Base-by-base conservation (phyloP, 53 echinoderm and acorn worm species). In the Arbacia lixula region DNA sequence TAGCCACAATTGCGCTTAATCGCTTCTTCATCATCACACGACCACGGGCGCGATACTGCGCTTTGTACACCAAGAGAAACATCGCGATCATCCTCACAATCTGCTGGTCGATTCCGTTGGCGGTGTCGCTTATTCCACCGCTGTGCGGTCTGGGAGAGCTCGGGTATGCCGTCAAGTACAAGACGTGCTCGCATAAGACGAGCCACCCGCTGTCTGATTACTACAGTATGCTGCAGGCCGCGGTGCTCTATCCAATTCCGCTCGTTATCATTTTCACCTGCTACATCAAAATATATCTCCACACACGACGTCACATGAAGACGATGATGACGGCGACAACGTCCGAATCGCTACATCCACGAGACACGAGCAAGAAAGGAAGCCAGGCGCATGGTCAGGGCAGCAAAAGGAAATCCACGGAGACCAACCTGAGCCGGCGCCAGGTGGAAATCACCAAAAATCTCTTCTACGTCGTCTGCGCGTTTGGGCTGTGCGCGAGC, bases 391-490 rank as follows among this genome's bases (percentile, higher is more conserved):
- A 71, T 4, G 71, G 71, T 6, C 66, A 66, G 36, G 20, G 24
- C 37, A 38, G 38, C 14, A 14, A 2, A 66, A 71, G n/a, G 19
- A 71, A 43, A 43, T 60, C 79, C 3, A 60, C 80, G 21, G 86
- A 84, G 53, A 91, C 84, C 25, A 64, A 91, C 17, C 88, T 93
- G 0, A 95, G 85, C 66, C 84, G 75, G 79, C 86, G 90, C 38
- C 95, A 95, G 56, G 55, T 89, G 6, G 91, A 89, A 50, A 93
- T 95, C 28, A 95, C 95, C 21, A 88, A 88, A 41, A 95, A 95
- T 57, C 83, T 95, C 16, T 95, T 95, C 64, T 95, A 93, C 75
- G 95, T 95, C 30, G 95, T 95, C 24, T 88, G 90, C 40, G 93
- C 91, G 60, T 95, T 93, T 66, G 83, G 88, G 68, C 53, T 93